phyloP scores from a whole-genome alignment of 1,140 invertebrate species.

The Belonocnema kinseyi region DNA sequence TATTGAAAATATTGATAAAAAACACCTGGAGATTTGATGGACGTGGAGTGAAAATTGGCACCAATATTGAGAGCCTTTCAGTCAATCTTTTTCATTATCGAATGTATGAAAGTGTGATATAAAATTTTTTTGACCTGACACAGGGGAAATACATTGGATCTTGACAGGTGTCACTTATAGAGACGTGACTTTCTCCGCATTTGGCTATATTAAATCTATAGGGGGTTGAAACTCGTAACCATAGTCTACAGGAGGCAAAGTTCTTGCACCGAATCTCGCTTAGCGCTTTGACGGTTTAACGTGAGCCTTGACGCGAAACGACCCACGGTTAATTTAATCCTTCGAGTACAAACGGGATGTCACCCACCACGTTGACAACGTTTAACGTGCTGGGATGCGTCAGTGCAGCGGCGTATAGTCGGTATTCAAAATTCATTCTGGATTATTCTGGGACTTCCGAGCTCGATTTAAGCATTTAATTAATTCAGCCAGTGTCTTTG shows the following conservation, averaged over 20 bases:
- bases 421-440: not conserved
- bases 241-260: slow-evolving; percentile 9
- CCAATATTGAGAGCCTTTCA: not conserved
- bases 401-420: not conserved
- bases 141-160: not conserved
- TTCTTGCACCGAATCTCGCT: not conserved
- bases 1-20: not conserved
- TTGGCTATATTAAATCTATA: slow-evolving; percentile 17
- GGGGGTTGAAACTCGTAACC: slow-evolving; percentile 26
- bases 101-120: not conserved
- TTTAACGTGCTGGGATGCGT: slow-evolving; percentile 1
- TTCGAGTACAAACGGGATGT: slow-evolving; percentile 16
- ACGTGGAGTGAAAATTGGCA: not conserved
- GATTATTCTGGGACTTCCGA: not conserved
- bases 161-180: slow-evolving; percentile 15
- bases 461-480: not conserved
- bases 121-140: not conserved
- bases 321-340: slow-evolving; percentile 27
- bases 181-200: slow-evolving; percentile 16
- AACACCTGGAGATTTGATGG: not conserved
- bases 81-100: not conserved
- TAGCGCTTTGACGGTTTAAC: not conserved
- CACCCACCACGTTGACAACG: not conserved
- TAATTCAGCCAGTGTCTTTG: too few relatives aligned
- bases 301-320: slow-evolving; percentile 11